Conservation (phyloP, 2,888 invertebrate species). For the Achlya flavicornis region DNA sequence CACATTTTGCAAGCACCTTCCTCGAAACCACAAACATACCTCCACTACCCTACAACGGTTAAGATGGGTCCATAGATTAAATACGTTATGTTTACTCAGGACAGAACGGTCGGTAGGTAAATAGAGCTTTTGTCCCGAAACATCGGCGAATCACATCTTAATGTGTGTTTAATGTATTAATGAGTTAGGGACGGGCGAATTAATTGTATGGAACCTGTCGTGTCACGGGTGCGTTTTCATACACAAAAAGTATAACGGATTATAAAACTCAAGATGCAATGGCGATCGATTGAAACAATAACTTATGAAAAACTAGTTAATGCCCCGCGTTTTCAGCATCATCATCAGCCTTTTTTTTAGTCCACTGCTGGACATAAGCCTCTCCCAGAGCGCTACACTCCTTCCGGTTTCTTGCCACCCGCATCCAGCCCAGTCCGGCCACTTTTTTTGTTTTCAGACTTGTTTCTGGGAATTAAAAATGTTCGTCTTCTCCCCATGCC, state of each 20-base stretch:
- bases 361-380: too few relatives aligned
- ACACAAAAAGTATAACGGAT: neutral
- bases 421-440: too few relatives aligned
- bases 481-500: too few relatives aligned
- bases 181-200: slow-evolving; percentile 47
- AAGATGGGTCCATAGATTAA: slow-evolving; percentile 7
- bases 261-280: too few relatives aligned
- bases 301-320: too few relatives aligned
- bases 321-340: too few relatives aligned
- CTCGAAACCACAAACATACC: neutral
- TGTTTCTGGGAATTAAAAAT: too few relatives aligned
- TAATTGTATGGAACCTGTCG: slow-evolving; percentile 19
- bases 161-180: slow-evolving; percentile 74
- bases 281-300: too few relatives aligned
- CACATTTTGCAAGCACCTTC: neutral
- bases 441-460: too few relatives aligned
- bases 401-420: too few relatives aligned
- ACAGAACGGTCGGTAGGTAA: slow-evolving; percentile 46
- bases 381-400: too few relatives aligned
- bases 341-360: too few relatives aligned
- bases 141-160: slow-evolving; percentile 51
- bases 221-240: slow-evolving; percentile 6
- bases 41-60: neutral
- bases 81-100: slow-evolving; percentile 56
- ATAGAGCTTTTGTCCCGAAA: slow-evolving; percentile 46